Conservation (phyloP, 2,797 vertebrate genomes). For the Champsocephalus gunnari region DNA sequence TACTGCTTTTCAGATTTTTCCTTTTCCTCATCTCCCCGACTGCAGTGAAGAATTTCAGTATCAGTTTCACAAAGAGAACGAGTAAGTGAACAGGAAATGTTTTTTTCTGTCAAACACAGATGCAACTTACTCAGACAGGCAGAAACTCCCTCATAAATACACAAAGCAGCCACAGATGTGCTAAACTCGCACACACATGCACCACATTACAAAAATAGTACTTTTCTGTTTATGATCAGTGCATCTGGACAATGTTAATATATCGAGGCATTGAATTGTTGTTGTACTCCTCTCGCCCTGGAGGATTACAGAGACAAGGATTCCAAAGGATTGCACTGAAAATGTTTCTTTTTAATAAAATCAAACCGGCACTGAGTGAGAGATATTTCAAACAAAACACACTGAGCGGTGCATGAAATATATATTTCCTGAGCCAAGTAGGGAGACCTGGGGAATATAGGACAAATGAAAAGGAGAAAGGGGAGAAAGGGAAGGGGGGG, state of each 20-base stretch:
- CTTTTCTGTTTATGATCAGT: constrained; percentile 59
- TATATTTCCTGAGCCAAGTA: constrained; percentile 64
- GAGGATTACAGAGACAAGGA: constrained; percentile 63
- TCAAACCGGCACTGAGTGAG: constrained; percentile 55
- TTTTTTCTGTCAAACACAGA: constrained; percentile 42
- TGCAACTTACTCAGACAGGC: constrained; percentile 29
- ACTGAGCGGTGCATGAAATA: constrained; percentile 62
- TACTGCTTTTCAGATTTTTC: constrained; percentile 13
- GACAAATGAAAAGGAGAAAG: constrained; percentile 59
- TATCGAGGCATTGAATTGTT: constrained; percentile 66
- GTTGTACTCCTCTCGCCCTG: constrained; percentile 47
- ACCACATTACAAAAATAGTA: constrained; percentile 59
- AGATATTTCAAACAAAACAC: constrained; percentile 74
- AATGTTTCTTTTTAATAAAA: constrained; percentile 76
- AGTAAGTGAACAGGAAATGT: constrained; percentile 36
- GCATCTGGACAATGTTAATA: constrained; percentile 73
- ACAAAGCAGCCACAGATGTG: constrained; percentile 45
- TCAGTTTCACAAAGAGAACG: constrained; percentile 35
- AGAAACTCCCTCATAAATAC: constrained; percentile 50
- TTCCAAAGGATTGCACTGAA: constrained; percentile 65
- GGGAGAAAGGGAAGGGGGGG: background rate
- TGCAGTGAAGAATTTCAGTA: constrained; percentile 4
- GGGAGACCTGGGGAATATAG: constrained; percentile 68
- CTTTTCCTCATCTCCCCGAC: background rate
- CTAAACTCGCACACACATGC: constrained; percentile 29